Evolutionary conservation across 1,140 invertebrate genomes (phyloP).

Genomic region (Theocolax elegans): DNA sequence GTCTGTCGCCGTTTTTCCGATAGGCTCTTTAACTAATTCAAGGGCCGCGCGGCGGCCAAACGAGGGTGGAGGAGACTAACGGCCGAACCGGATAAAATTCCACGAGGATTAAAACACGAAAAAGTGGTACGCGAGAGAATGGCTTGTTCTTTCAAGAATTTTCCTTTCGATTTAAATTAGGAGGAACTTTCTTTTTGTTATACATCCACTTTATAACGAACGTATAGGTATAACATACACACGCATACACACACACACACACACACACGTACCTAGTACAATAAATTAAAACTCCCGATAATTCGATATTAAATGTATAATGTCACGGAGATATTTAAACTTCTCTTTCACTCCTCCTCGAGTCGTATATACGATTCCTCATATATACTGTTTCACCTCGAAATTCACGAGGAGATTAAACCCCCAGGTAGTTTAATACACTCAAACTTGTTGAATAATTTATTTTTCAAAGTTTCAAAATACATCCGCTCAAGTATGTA

Average conservation of each 20-base stretch:
- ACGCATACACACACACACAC: no score
- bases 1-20: constrained; percentile 53
- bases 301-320: no score
- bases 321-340: no score
- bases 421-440: not conserved
- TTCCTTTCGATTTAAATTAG: constrained; percentile 41
- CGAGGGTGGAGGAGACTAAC: not conserved
- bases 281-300: not conserved
- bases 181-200: not conserved
- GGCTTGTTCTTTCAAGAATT: constrained; percentile 20
- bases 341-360: no score
- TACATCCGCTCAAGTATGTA: not conserved
- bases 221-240: no score
- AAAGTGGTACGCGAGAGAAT: constrained; percentile 40
- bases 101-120: constrained; percentile 42
- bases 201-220: no score
- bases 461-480: constrained; percentile 14
- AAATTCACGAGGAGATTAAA: not conserved
- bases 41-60: constrained; percentile 20
- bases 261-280: not conserved
- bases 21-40: constrained; percentile 57
- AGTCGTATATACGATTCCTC: no score
- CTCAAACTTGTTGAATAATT: constrained; percentile 17
- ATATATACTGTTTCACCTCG: no score
- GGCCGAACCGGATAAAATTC: constrained; percentile 43